Percentiles rank a stretch among this genome's conserved stretches.
Conservation (phyloP, 2,797 vertebrate species). For the Galago senegalensis region DNA sequence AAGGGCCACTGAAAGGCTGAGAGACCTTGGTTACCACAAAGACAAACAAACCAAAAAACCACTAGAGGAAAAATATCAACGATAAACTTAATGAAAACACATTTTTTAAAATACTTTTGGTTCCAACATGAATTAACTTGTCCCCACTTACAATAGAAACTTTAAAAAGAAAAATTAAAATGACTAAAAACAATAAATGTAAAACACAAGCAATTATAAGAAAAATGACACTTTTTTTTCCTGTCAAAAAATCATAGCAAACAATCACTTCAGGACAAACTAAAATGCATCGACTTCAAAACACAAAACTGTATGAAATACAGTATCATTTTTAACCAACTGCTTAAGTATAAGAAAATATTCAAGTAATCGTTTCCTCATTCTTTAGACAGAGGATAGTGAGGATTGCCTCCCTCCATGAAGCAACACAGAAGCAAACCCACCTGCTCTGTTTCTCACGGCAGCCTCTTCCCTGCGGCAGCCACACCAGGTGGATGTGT, state of each 20-base stretch:
- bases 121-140: not conserved
- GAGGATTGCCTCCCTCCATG: not conserved
- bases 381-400: not conserved
- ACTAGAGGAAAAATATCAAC: not conserved
- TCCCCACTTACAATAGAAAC: not conserved
- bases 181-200: not conserved
- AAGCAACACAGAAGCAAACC: not conserved
- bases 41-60: not conserved
- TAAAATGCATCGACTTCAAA: not conserved
- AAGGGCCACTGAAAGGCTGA: not conserved
- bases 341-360: not conserved
- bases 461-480: not conserved
- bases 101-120: not conserved
- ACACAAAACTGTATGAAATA: not conserved
- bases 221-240: not conserved
- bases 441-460: no score
- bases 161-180: not conserved
- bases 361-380: not conserved
- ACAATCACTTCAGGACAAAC: not conserved
- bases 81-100: not conserved
- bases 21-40: not conserved
- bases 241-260: not conserved
- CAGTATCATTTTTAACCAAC: not conserved
- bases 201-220: not conserved
- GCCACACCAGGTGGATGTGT: no score